These are phyloP conservation scores for Dasypus novemcinctus DNA, from an alignment of 2,113 vertebrate species.

Conservation along the genomic window DNA sequence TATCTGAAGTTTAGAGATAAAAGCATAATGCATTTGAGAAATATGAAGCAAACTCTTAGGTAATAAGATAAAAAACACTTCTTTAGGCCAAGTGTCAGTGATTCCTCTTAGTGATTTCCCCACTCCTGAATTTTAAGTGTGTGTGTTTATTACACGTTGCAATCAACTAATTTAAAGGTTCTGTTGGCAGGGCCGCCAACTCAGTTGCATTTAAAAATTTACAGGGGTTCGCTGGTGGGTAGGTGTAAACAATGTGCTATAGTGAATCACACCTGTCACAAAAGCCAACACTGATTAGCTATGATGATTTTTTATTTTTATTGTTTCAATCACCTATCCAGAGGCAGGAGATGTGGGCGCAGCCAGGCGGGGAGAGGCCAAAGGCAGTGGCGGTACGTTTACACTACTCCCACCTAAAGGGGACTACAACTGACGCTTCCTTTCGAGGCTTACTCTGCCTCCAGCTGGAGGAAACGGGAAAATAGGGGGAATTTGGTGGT, in stretches of 20 bases:
- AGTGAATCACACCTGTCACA: neutral
- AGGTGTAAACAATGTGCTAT: neutral
- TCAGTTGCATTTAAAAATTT: neutral
- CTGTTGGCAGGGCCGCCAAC: neutral
- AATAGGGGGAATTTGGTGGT: neutral
- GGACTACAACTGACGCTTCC: neutral
- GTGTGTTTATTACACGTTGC: neutral
- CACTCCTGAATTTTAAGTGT: neutral
- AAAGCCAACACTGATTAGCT: neutral
- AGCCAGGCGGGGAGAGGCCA: neutral
- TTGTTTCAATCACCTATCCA: neutral
- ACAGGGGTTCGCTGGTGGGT: neutral
- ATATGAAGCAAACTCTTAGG: neutral
- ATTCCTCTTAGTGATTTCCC: neutral
- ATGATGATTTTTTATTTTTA: neutral
- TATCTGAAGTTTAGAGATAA: neutral
- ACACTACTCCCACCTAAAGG: neutral
- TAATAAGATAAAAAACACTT: neutral
- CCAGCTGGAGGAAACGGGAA: neutral
- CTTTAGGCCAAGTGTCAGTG: neutral
- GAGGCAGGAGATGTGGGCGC: neutral
- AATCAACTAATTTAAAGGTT: neutral
- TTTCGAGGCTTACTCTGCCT: neutral
- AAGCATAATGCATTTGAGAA: neutral
- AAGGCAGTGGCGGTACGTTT: neutral